A percentile compares a stretch with the other conserved stretches of the same genome.
These are phyloP conservation scores for Enteromius mattozi DNA, from an alignment of 2,797 vertebrate genomes.

Conservation along the genomic window DNA sequence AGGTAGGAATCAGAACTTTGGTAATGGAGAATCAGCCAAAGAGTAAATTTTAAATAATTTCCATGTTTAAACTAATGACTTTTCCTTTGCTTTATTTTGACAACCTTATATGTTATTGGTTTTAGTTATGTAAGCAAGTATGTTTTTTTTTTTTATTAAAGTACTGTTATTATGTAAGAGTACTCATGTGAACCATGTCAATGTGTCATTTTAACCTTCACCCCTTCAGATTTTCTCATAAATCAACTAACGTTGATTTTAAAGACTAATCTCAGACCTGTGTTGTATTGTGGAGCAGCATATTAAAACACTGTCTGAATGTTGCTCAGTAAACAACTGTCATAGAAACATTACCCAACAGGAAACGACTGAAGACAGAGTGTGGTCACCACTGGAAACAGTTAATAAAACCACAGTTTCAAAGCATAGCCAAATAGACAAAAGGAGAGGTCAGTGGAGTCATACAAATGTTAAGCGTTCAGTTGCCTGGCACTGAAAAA, in stretches of 20 bases:
- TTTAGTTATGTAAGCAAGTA: conserved; percentile 39
- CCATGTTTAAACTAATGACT: background rate
- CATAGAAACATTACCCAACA: conserved; percentile 34
- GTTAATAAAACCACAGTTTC: conserved; percentile 28
- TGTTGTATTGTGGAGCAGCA: background rate
- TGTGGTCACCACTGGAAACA: conserved; percentile 42
- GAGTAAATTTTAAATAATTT: background rate
- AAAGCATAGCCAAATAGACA: conserved; percentile 23
- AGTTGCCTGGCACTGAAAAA: conserved; percentile 3
- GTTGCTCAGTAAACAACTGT: conserved; percentile 43
- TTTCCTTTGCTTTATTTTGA: background rate
- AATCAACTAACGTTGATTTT: background rate
- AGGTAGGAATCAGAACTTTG: background rate
- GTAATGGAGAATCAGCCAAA: background rate
- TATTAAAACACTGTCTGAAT: background rate
- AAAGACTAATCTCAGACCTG: background rate
- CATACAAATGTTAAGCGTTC: background rate
- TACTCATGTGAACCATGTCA: background rate
- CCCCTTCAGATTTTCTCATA: background rate
- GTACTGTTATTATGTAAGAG: conserved; percentile 42
- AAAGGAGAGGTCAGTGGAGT: background rate
- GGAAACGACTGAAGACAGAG: conserved; percentile 15
- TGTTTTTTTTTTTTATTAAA: background rate
- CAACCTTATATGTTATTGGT: background rate
- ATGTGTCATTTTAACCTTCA: conserved; percentile 37